Evolutionary conservation across 2,888 invertebrate species (phyloP).

Genomic region (Epicampocera succincta): DNA sequence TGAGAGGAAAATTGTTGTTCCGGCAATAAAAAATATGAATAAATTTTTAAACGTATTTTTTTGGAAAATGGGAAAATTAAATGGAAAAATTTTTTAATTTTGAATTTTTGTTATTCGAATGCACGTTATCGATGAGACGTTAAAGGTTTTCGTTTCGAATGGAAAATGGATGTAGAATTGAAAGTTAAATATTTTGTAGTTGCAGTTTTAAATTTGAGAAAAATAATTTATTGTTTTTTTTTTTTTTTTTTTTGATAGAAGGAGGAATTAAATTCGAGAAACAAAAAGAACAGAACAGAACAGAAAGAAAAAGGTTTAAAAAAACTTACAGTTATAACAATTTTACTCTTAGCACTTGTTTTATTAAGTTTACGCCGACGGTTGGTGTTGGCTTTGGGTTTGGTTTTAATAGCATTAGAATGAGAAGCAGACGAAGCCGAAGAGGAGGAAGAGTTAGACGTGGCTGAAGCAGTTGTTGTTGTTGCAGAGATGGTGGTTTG

Average conservation of each 20-base stretch:
- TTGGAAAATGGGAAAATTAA: constrained; percentile 56
- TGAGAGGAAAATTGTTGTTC: constrained; percentile 35
- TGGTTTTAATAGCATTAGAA: constrained; percentile 53
- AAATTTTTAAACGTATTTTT: constrained; percentile 60
- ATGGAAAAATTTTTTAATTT: no score
- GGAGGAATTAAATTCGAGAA: constrained; percentile 13
- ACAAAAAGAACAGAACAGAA: not conserved
- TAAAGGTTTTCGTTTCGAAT: constrained; percentile 51
- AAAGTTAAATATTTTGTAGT: constrained; percentile 13
- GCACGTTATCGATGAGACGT: constrained; percentile 18
- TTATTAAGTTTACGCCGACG: constrained; percentile 69
- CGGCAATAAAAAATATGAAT: constrained; percentile 49
- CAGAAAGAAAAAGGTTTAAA: constrained; percentile 42
- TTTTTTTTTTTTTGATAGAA: constrained; percentile 19
- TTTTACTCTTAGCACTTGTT: constrained; percentile 71
- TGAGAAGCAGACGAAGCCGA: not conserved
- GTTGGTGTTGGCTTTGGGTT: constrained; percentile 65
- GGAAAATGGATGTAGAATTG: constrained; percentile 26
- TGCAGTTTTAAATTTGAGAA: constrained; percentile 20
- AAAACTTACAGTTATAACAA: constrained; percentile 76
- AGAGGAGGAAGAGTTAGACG: constrained; percentile 5
- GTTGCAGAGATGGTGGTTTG: constrained; percentile 65
- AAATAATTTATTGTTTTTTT: no score
- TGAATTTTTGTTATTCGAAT: constrained; percentile 29
- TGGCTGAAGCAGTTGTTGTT: constrained; percentile 43